These are phyloP conservation scores for Myiozetetes cayanensis DNA, from an alignment of 2,113 vertebrate species.

Conservation along the genomic window DNA sequence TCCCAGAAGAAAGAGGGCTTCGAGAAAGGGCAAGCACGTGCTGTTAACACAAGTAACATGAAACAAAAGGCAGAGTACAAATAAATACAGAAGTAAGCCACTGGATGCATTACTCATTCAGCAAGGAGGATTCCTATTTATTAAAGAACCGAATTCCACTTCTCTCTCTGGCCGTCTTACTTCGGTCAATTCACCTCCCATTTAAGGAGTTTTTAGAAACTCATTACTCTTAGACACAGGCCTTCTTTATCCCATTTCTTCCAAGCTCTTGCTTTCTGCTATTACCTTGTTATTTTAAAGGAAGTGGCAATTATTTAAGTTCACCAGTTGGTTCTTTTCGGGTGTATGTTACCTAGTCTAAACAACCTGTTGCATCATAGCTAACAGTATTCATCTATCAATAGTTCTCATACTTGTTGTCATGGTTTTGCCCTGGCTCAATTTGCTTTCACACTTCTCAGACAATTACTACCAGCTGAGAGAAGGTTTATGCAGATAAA, in stretches of 20 bases:
- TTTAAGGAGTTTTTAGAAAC: not conserved
- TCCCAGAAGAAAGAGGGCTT: not conserved
- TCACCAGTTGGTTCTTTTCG: not conserved
- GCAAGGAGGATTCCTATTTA: not conserved
- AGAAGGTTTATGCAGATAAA: too few relatives aligned
- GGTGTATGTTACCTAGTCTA: not conserved
- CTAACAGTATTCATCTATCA: not conserved
- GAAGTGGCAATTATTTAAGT: not conserved
- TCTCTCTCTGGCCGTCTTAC: not conserved
- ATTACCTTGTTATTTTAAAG: not conserved
- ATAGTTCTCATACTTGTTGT: not conserved
- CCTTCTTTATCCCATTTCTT: not conserved
- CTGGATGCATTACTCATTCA: not conserved
- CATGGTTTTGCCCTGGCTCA: too few relatives aligned
- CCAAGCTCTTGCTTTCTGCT: not conserved
- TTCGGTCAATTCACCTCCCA: not conserved
- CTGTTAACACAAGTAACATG: not conserved
- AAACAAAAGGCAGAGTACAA: not conserved
- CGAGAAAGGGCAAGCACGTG: not conserved
- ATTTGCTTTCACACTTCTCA: too few relatives aligned
- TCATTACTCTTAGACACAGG: not conserved
- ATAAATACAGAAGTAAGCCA: not conserved
- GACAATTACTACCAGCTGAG: too few relatives aligned
- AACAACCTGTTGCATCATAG: not conserved
- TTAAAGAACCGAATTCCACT: not conserved